A percentile compares a stretch with the other conserved stretches of the same genome.
Conservation (phyloP, 1,140 invertebrate genomes). For the Drosophila neocordata region DNA sequence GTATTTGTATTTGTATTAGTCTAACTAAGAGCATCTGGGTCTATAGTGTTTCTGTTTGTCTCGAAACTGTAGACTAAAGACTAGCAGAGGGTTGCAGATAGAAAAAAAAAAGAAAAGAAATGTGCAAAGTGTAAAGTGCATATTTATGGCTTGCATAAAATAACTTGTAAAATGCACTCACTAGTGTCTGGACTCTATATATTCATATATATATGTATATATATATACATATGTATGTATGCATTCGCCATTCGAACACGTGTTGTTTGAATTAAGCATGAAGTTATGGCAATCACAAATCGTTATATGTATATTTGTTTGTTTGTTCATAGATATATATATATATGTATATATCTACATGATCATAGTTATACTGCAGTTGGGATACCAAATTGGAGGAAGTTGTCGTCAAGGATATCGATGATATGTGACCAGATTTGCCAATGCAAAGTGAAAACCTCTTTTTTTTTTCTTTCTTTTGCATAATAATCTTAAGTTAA, state of each 20-base stretch:
- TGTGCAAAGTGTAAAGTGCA: conserved; percentile 79
- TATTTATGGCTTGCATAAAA: conserved; percentile 81
- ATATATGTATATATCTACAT: conserved; percentile 9
- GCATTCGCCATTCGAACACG: conserved; percentile 64
- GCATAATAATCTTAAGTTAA: background rate
- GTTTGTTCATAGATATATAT: conserved; percentile 25
- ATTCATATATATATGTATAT: conserved; percentile 16
- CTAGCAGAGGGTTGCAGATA: conserved; percentile 20
- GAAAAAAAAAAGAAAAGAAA: conserved; percentile 38
- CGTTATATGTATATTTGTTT: no score
- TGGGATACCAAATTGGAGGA: conserved; percentile 34
- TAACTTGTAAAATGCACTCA: conserved; percentile 78
- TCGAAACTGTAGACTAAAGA: conserved; percentile 33
- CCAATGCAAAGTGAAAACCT: conserved; percentile 36
- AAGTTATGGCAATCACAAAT: conserved; percentile 61
- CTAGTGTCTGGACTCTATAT: conserved; percentile 39
- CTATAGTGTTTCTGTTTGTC: conserved; percentile 47
- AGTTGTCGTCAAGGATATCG: conserved; percentile 71
- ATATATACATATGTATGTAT: conserved; percentile 24
- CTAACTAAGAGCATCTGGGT: conserved; percentile 77
- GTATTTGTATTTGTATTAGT: conserved; percentile 58
- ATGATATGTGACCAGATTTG: conserved; percentile 51
- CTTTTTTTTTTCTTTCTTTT: no score
- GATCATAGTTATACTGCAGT: conserved; percentile 20
- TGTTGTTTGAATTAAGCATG: conserved; percentile 60